Percentiles rank a stretch among this genome's conserved stretches.
Conservation (phyloP, 2,113 vertebrate species). For the Macroglossus sobrinus region DNA sequence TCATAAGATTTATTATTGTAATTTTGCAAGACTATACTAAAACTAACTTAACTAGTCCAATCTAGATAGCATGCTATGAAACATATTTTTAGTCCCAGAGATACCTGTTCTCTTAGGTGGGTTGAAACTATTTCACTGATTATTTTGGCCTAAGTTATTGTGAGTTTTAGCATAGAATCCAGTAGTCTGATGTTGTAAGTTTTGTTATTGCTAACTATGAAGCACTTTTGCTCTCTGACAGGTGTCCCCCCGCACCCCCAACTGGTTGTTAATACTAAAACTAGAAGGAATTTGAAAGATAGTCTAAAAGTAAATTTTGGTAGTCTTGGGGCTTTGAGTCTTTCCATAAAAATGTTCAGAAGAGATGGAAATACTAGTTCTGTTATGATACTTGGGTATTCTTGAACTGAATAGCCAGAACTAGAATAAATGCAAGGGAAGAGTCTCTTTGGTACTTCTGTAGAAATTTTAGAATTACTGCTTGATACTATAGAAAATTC, state of each 20-base stretch:
- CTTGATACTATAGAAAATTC: neutral
- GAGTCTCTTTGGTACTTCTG: neutral
- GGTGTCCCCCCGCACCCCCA: neutral
- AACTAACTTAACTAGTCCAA: neutral
- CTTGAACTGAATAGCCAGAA: neutral
- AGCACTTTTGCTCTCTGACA: neutral
- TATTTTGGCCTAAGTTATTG: neutral
- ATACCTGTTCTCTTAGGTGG: neutral
- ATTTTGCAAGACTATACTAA: neutral
- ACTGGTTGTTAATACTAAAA: neutral
- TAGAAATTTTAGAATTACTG: neutral
- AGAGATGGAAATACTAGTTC: neutral
- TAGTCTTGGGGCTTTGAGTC: neutral
- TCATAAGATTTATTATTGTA: neutral
- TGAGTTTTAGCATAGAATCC: neutral
- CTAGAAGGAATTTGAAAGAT: slow-evolving; percentile 36
- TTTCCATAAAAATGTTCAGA: neutral
- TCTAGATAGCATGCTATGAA: neutral
- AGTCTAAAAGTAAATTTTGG: neutral
- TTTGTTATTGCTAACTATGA: neutral
- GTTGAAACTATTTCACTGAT: neutral
- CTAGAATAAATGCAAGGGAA: neutral
- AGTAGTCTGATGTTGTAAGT: neutral
- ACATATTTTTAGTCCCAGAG: slow-evolving; percentile 7
- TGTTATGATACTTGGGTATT: neutral